A percentile compares a stretch with the other conserved stretches of the same genome.
Conservation (phyloP, 1,140 invertebrate species). For the Drosophila pallidifrons region DNA sequence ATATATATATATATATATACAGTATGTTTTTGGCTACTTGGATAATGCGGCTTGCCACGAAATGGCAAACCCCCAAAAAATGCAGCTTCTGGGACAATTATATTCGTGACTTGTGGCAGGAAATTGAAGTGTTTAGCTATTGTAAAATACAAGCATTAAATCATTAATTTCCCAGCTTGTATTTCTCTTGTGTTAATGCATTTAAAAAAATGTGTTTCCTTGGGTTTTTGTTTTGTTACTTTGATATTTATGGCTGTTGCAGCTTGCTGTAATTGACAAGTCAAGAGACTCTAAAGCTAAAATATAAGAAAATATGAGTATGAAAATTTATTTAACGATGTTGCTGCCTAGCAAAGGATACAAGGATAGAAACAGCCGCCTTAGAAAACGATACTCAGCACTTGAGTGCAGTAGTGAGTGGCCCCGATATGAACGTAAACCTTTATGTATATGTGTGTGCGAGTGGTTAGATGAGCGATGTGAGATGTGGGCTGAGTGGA, state of each 20-base stretch:
- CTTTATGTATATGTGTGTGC: slow-evolving; percentile 1
- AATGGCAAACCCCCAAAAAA: slow-evolving; percentile 10
- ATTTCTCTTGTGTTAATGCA: neutral
- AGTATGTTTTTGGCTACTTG: neutral
- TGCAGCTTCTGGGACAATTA: slow-evolving; percentile 32
- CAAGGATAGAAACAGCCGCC: slow-evolving; percentile 10
- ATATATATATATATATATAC: neutral
- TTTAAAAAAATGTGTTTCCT: slow-evolving; percentile 4
- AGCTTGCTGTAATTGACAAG: slow-evolving; percentile 49
- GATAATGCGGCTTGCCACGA: slow-evolving; percentile 22
- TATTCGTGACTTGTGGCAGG: neutral
- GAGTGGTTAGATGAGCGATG: slow-evolving; percentile 21
- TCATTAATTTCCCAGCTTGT: slow-evolving; percentile 3
- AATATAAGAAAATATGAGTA: slow-evolving; percentile 33
- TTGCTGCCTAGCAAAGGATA: slow-evolving; percentile 44
- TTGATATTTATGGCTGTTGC: slow-evolving; percentile 19
- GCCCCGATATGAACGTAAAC: slow-evolving; percentile 42
- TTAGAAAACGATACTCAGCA: slow-evolving; percentile 63
- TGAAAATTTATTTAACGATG: slow-evolving; percentile 64
- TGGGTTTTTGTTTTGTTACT: slow-evolving; percentile 17
- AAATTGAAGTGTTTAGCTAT: slow-evolving; percentile 8
- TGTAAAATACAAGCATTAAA: slow-evolving; percentile 5
- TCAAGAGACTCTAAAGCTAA: slow-evolving; percentile 57
- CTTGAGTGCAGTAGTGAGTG: slow-evolving; percentile 55
- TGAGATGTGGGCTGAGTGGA: slow-evolving; percentile 23